Conservation (phyloP, 1,140 invertebrate species). For the Drosophila arawakana region DNA sequence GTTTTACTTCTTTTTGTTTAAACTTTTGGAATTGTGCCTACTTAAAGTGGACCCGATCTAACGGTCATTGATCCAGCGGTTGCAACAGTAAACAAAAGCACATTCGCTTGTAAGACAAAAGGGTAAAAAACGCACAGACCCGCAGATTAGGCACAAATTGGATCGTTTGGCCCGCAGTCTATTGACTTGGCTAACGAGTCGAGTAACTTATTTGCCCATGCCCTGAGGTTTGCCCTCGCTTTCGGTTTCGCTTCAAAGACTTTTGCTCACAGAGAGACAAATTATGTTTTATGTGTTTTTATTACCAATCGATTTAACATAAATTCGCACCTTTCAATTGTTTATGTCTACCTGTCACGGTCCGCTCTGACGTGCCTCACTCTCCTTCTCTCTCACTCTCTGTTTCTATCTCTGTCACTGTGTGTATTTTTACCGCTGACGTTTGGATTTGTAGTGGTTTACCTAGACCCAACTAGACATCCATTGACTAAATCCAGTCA, state of each 20-base stretch:
- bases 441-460: constrained; percentile 62
- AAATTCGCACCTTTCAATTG: constrained; percentile 80
- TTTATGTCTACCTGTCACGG: constrained; percentile 60
- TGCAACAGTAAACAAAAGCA: not conserved
- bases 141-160: constrained; percentile 28
- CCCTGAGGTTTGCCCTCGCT: constrained; percentile 35
- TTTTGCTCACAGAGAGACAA: constrained; percentile 17
- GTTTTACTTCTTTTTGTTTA: constrained; percentile 13
- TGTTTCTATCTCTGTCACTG: constrained; percentile 25
- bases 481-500: constrained; percentile 59
- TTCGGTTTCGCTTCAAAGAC: constrained; percentile 27
- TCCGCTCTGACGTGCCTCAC: constrained; percentile 26
- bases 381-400: constrained; percentile 18
- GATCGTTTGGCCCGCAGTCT: constrained; percentile 23
- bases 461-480: constrained; percentile 78
- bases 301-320: constrained; percentile 75
- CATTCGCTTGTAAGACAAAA: not conserved
- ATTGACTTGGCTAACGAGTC: constrained; percentile 2
- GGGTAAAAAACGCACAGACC: not conserved
- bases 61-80: constrained; percentile 45
- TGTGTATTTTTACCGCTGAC: constrained; percentile 59
- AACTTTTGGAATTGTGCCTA: constrained; percentile 8
- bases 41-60: constrained; percentile 20
- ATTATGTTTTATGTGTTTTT: constrained; percentile 42
- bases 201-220: constrained; percentile 8